These are phyloP conservation scores for Pachypanchax playfairii DNA, from an alignment of 2,113 vertebrate species.

Conservation along the genomic window DNA sequence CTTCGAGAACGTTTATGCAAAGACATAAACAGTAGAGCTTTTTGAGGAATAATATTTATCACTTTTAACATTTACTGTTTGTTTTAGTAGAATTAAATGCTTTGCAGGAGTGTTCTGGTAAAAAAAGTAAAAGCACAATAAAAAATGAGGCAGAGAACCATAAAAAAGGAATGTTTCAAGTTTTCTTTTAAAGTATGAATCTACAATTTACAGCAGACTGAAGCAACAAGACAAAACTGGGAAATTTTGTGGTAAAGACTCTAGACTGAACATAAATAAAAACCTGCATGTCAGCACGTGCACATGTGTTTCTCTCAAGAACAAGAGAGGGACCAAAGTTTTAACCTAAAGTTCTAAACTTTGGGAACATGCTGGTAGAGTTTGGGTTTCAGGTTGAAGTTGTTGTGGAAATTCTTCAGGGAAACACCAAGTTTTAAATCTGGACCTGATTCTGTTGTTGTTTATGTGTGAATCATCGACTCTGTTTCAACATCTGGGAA, in stretches of 20 bases:
- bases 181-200: slow-evolving; percentile 25
- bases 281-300: background rate
- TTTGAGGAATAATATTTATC: too few species aligned
- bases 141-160: slow-evolving; percentile 35
- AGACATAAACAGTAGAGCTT: background rate
- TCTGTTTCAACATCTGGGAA: slow-evolving; percentile 28
- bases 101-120: background rate
- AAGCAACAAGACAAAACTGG: slow-evolving; percentile 23
- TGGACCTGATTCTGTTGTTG: slow-evolving; percentile 29
- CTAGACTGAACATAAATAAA: background rate
- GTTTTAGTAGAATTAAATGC: too few species aligned
- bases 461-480: slow-evolving; percentile 37
- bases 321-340: background rate
- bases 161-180: slow-evolving; percentile 28
- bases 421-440: slow-evolving; percentile 28
- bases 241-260: slow-evolving; percentile 38
- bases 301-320: background rate
- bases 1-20: slow-evolving; percentile 14
- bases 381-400: slow-evolving; percentile 5
- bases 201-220: slow-evolving; percentile 34
- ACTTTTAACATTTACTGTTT: too few species aligned
- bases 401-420: slow-evolving; percentile 6
- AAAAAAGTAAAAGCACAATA: background rate
- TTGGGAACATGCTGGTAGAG: background rate
- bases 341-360: background rate